phyloP scores from a whole-genome alignment of 2,888 invertebrate species.

The Aporophyla lueneburgensis region DNA sequence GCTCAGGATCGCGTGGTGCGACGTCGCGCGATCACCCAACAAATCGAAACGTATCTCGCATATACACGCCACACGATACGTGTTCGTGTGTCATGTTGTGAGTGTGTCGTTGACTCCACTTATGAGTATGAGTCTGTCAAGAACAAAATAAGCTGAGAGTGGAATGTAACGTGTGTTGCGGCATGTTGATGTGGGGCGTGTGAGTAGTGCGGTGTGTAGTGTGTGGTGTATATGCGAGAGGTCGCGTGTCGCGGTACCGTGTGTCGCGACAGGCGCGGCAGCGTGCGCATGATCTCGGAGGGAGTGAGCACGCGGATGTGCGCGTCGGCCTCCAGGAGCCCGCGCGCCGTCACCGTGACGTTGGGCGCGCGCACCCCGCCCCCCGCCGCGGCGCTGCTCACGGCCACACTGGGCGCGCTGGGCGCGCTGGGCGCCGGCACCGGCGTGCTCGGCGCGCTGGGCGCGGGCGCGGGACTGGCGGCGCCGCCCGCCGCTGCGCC shows the following conservation, averaged over 20 bases:
- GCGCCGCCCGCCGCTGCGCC: constrained; percentile 67
- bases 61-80: constrained; percentile 76
- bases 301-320: constrained; percentile 97
- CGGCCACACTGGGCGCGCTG: constrained; percentile 69
- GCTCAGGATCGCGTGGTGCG: constrained; percentile 81
- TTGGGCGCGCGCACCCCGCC: constrained; percentile 92
- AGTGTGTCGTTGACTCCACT: background rate
- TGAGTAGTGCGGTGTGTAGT: constrained; percentile 59
- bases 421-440: constrained; percentile 48
- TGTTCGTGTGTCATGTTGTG: constrained; percentile 6
- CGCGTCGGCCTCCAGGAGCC: constrained; percentile 92
- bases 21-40: constrained; percentile 88
- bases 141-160: background rate
- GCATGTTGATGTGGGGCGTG: constrained; percentile 46
- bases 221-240: constrained; percentile 66
- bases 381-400: constrained; percentile 64
- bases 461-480: constrained; percentile 56
- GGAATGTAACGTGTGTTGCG: background rate
- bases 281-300: constrained; percentile 97
- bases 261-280: constrained; percentile 93
- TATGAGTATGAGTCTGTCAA: background rate
- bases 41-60: constrained; percentile 84
- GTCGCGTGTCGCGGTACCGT: constrained; percentile 68
- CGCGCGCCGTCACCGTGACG: constrained; percentile 92
- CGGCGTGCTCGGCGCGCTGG: constrained; percentile 54